phyloP scores from a whole-genome alignment of 2,113 vertebrate genomes.

The Ascaphus truei region DNA sequence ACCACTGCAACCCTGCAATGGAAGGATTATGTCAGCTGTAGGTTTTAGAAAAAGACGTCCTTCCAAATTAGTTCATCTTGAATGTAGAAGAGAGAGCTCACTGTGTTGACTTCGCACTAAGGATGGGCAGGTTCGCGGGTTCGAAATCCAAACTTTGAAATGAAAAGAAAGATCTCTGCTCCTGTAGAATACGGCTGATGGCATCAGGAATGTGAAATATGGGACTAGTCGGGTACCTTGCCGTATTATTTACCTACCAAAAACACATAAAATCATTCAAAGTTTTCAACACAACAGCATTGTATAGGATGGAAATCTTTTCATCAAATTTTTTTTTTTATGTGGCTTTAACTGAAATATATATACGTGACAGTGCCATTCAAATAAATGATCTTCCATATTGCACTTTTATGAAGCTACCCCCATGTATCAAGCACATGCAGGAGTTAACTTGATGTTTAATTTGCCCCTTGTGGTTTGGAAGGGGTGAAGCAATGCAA shows the following conservation, averaged over 20 bases:
- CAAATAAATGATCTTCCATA: not conserved
- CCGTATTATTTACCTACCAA: not conserved
- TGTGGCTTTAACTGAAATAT: no score
- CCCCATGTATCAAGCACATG: not conserved
- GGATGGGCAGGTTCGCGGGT: no score
- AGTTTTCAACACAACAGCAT: slow-evolving; percentile 6
- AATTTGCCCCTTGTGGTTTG: not conserved
- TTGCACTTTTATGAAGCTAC: slow-evolving; percentile 21
- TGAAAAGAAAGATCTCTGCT: not conserved
- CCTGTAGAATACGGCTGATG: slow-evolving; percentile 1
- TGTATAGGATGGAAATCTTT: no score
- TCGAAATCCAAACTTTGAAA: no score
- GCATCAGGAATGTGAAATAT: not conserved
- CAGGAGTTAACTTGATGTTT: not conserved
- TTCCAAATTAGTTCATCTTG: slow-evolving; percentile 14
- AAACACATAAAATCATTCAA: not conserved
- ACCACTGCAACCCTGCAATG: no score
- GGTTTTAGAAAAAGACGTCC: slow-evolving; percentile 4
- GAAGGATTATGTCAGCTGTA: no score
- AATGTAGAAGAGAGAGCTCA: not conserved
- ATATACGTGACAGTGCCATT: slow-evolving; percentile 2
- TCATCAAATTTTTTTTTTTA: no score
- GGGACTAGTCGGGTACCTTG: not conserved
- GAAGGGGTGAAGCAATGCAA: slow-evolving; percentile 16
- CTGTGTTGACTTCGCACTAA: no score